Evolutionary conservation across 2,888 invertebrate genomes (phyloP).

Genomic region (Ethmia dodecea): DNA sequence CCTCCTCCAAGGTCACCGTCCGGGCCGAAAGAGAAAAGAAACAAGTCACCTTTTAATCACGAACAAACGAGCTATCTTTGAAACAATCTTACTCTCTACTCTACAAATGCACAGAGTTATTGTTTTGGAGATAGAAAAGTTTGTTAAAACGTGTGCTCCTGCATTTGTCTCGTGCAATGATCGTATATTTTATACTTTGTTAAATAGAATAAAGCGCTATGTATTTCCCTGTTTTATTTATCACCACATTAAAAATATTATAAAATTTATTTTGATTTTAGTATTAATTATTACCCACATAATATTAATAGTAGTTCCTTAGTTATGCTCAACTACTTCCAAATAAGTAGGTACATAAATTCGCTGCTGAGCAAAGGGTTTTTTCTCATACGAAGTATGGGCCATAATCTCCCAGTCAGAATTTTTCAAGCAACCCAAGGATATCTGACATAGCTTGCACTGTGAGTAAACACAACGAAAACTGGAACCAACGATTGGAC

Average conservation of each 20-base stretch:
- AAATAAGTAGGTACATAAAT: too few species aligned
- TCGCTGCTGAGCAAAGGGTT: too few species aligned
- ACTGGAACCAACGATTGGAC: too few species aligned
- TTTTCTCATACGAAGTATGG: too few species aligned
- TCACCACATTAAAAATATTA: constrained; percentile 24
- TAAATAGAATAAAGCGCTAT: constrained; percentile 59
- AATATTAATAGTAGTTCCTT: too few species aligned
- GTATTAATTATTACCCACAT: too few species aligned
- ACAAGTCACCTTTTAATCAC: constrained; percentile 65
- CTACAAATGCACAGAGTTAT: constrained; percentile 25
- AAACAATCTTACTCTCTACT: constrained; percentile 26
- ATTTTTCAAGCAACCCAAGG: too few species aligned
- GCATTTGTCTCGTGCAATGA: constrained; percentile 55
- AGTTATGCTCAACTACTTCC: too few species aligned
- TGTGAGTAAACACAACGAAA: too few species aligned
- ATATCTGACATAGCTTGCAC: too few species aligned
- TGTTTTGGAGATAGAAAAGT: constrained; percentile 44
- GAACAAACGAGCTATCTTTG: constrained; percentile 19
- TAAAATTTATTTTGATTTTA: too few species aligned
- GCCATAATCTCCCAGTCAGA: too few species aligned
- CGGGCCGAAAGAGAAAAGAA: constrained; percentile 68
- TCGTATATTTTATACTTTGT: constrained; percentile 60
- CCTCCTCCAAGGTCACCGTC: constrained; percentile 54
- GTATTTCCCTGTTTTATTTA: constrained; percentile 57
- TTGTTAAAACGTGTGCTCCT: constrained; percentile 53